Conservation (phyloP, 1,140 invertebrate genomes). For the roundworm (Caenorhabditis elegans) region DNA sequence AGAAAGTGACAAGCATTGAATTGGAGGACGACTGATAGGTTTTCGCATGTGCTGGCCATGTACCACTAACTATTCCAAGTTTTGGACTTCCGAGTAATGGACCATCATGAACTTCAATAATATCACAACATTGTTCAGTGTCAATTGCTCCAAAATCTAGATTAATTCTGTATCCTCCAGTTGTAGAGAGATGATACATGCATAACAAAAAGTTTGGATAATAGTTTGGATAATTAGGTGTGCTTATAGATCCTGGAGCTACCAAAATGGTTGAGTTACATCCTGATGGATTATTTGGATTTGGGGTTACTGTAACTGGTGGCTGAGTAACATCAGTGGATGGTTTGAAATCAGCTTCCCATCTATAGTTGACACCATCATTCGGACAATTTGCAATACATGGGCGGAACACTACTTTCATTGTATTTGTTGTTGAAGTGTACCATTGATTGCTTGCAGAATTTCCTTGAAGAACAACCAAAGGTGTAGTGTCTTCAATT, state of each 20-base stretch:
- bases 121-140: conserved; percentile 6
- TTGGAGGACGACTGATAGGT: not conserved
- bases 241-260: not conserved
- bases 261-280: not conserved
- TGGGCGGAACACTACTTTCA: conserved; percentile 7
- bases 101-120: not conserved
- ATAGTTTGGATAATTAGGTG: not conserved
- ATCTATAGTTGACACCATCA: not conserved
- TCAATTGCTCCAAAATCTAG: not conserved
- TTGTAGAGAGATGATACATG: not conserved
- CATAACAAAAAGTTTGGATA: not conserved
- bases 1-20: conserved; percentile 6
- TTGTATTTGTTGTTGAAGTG: conserved; percentile 2
- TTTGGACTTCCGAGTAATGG: not conserved
- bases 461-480: not conserved
- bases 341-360: not conserved
- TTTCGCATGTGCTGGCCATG: not conserved
- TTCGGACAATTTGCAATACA: not conserved
- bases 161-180: not conserved
- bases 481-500: not conserved
- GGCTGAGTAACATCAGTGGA: not conserved
- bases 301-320: not conserved
- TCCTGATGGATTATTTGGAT: conserved; percentile 9
- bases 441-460: conserved; percentile 2
- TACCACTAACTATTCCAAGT: not conserved